phyloP scores from a whole-genome alignment of 2,888 invertebrate species.

The Mechanitis messenoides region DNA sequence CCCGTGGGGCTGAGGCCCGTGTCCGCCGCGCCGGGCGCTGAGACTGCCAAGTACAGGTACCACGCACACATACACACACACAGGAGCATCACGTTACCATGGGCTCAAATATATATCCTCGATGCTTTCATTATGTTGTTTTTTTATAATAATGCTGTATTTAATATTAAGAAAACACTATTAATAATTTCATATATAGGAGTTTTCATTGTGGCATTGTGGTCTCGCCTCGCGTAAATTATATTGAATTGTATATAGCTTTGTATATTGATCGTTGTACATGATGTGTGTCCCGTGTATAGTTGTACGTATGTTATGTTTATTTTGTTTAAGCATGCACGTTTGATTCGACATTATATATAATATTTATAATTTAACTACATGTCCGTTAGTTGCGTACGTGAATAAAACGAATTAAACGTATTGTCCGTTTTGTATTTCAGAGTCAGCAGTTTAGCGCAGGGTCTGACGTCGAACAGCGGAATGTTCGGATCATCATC shows the following conservation, averaged over 20 bases:
- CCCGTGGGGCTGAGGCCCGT: slow-evolving; percentile 79
- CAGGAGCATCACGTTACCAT: slow-evolving; percentile 6
- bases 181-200: too few species aligned
- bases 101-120: background rate
- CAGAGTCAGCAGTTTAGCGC: slow-evolving; percentile 74
- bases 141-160: too few species aligned
- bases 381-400: slow-evolving; percentile 16
- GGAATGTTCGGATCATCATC: slow-evolving; percentile 88
- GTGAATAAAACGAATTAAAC: slow-evolving; percentile 28
- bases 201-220: background rate
- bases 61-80: slow-evolving; percentile 13
- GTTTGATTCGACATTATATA: slow-evolving; percentile 31
- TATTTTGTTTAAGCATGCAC: slow-evolving; percentile 43
- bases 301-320: slow-evolving; percentile 37
- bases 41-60: slow-evolving; percentile 85
- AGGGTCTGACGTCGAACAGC: slow-evolving; percentile 78
- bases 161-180: too few species aligned
- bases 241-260: slow-evolving; percentile 50
- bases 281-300: slow-evolving; percentile 45
- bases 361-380: slow-evolving; percentile 29
- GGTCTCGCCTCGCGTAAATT: slow-evolving; percentile 16
- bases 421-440: slow-evolving; percentile 43
- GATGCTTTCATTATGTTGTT: too few species aligned
- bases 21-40: slow-evolving; percentile 90
- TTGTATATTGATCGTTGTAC: slow-evolving; percentile 45